Conservation (phyloP, 2,113 vertebrate species). For the Cyanoramphus novaezelandiae region DNA sequence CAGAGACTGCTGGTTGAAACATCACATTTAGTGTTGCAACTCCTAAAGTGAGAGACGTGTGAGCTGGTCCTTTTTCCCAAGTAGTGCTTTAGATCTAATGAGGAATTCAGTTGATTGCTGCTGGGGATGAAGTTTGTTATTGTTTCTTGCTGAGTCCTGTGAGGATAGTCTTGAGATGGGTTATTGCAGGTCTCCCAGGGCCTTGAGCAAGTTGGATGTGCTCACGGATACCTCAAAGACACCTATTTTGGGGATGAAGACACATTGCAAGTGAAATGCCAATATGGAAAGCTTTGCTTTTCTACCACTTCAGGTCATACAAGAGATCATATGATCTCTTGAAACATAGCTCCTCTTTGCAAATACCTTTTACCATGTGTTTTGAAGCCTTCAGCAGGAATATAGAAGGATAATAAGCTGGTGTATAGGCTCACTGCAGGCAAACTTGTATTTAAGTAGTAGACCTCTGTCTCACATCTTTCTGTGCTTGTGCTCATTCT, state of each 20-base stretch:
- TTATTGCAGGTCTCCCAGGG: not conserved
- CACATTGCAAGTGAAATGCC: not conserved
- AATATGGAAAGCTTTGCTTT: not conserved
- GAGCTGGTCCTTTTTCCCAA: not conserved
- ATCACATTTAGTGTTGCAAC: rapidly evolving
- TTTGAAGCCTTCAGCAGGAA: not conserved
- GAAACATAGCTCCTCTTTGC: not conserved
- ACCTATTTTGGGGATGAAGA: not conserved
- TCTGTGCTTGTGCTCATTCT: not conserved
- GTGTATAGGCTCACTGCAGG: rapidly evolving
- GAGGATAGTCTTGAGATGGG: not conserved
- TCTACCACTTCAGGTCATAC: not conserved
- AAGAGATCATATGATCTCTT: not conserved
- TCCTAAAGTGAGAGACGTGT: rapidly evolving
- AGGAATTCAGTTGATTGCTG: rapidly evolving
- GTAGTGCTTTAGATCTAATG: not conserved
- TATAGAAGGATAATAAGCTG: not conserved
- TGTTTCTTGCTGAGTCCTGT: not conserved
- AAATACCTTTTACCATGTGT: not conserved
- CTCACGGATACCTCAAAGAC: not conserved
- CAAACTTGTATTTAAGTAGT: rapidly evolving
- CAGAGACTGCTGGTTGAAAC: not conserved
- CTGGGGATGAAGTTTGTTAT: not conserved
- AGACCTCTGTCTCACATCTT: rapidly evolving
- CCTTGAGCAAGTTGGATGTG: not conserved